phyloP scores from a whole-genome alignment of 1,140 invertebrate species.

The Brachionus manjavacas region DNA sequence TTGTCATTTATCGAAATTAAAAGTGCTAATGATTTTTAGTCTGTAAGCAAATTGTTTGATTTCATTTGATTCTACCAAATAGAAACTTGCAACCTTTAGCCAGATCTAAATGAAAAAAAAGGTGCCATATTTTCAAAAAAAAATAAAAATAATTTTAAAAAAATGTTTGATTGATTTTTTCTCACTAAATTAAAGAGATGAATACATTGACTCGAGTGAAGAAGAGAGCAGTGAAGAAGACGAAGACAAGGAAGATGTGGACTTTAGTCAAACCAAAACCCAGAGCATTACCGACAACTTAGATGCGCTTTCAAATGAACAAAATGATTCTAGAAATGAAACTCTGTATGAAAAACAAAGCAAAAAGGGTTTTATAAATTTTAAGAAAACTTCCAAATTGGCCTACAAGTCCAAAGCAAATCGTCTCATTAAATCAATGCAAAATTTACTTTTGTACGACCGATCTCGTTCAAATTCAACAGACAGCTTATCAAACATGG shows the following conservation, averaged over 20 bases:
- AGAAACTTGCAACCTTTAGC: no score
- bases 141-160: background rate
- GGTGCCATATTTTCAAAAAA: no score
- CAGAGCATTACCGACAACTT: background rate
- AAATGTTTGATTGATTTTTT: background rate
- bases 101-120: no score
- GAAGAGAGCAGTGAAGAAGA: conserved; percentile 31
- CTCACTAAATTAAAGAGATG: background rate
- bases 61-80: no score
- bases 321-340: background rate
- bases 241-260: background rate
- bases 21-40: no score
- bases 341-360: background rate
- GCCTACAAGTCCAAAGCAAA: conserved; percentile 2
- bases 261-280: conserved; percentile 13
- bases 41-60: no score
- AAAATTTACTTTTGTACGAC: conserved; percentile 28
- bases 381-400: background rate
- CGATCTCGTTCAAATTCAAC: conserved; percentile 24
- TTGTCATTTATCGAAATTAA: no score
- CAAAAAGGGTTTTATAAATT: background rate
- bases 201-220: conserved; percentile 5
- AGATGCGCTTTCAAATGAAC: background rate
- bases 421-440: conserved; percentile 27
- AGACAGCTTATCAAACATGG: conserved; percentile 13